A percentile compares a stretch with the other conserved stretches of the same genome.
Evolutionary conservation across 23 tunicate species (phyloP).

Genomic region (Corella eumyota): DNA sequence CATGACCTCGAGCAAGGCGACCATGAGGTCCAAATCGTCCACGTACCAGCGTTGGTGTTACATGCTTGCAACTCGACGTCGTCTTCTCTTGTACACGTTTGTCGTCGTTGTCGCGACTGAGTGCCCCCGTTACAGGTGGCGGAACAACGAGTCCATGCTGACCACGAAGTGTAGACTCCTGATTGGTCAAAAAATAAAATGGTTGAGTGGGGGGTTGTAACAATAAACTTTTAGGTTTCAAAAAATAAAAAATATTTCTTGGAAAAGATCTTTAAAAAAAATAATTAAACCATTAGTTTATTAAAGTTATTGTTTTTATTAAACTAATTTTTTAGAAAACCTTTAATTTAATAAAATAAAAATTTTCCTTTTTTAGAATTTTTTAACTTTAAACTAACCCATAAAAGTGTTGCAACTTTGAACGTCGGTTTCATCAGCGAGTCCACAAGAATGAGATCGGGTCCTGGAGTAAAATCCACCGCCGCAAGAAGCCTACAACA

Average conservation of each 20-base stretch:
- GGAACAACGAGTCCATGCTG: constrained; percentile 70
- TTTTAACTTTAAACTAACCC: constrained; percentile 18
- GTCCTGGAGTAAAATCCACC: constrained; percentile 64
- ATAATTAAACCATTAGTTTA: neutral
- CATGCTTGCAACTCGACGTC: constrained; percentile 41
- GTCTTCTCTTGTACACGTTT: constrained; percentile 55
- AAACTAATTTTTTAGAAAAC: neutral
- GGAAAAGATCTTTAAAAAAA: neutral
- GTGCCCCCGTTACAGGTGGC: constrained; percentile 61
- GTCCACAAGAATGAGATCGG: constrained; percentile 64
- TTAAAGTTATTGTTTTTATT: neutral
- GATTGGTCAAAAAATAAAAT: neutral
- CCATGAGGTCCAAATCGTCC: constrained; percentile 47
- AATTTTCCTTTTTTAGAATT: neutral
- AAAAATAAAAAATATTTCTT: neutral
- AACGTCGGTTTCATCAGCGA: constrained; percentile 25
- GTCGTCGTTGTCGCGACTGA: constrained; percentile 33
- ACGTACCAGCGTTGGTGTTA: constrained; percentile 47
- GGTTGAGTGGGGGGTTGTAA: neutral
- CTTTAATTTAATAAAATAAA: neutral
- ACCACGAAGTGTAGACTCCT: constrained; percentile 45
- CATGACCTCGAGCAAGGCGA: constrained; percentile 49
- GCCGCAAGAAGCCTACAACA: constrained; percentile 65
- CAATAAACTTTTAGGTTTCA: too few relatives aligned
- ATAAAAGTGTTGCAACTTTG: constrained; percentile 63